Base-by-base conservation (phyloP, 2,888 invertebrate genomes). In the Ochlodes sylvanus region DNA sequence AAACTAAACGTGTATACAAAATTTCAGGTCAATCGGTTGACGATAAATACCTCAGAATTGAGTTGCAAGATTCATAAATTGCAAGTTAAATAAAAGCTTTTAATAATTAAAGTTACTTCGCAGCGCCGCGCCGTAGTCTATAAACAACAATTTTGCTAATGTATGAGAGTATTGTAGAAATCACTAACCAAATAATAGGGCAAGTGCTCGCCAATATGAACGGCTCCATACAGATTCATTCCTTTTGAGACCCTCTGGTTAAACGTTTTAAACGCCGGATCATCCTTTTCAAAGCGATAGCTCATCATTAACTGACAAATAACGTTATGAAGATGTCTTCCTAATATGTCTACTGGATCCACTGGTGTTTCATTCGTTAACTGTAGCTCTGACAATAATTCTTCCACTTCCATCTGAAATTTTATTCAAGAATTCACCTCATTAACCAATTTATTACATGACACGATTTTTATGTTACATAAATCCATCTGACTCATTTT, bases 291-390 rank as follows among this genome's bases (percentile, higher is more conserved):
- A 83, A 97, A 98, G 9, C 97, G 94, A 0, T 96, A 95, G 50
- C 96, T 96, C 97, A 98, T 97, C 86, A 97, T 94, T 73, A 97
- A 94, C 72, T 96, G 96, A 83, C 97, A 97, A 71, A 98, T 97
- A 1, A 98, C 96, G 86, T 98, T 98, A 83, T 96, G 96, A 69
- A 97, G 95, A 17, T 97, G 95, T 71, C 97, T 95, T 21, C 96
- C 96, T 50, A 98, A 92, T 7, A 95, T 88, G 0, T 95, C 94
- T 2, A 95, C 95, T 68, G 97, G 88, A 78, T 96, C 95, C 27
- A 95, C 93, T 0, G 96, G 94, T 56, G 92, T 87, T 2, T 95
- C 95, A 67, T 94, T 90, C 68, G 92, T 90, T 10, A 89, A 85
- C 58, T 94, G 92, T 70, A 97, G 79, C 15, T 94, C 94, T 27